These are phyloP conservation scores for Nothura maculosa DNA, from an alignment of 2,797 vertebrate species.

Conservation along the genomic window DNA sequence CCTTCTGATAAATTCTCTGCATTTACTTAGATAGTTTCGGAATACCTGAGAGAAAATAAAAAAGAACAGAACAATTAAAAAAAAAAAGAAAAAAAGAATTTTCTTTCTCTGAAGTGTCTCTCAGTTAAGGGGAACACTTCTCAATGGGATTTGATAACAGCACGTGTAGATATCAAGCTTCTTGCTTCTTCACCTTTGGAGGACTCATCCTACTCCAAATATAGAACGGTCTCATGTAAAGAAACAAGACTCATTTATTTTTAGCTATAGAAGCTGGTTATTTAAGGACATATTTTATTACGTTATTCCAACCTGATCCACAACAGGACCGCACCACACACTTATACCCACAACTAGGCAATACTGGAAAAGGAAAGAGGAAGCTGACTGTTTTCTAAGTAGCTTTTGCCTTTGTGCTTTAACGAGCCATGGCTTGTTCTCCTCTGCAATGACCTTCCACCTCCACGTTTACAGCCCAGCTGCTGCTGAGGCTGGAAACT, in stretches of 20 bases:
- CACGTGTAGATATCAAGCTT: fast-evolving
- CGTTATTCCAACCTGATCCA: neutral
- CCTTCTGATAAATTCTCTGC: neutral
- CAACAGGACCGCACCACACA: neutral
- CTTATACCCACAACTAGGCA: neutral
- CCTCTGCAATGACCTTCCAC: neutral
- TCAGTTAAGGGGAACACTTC: neutral
- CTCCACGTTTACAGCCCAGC: neutral
- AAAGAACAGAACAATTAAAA: neutral
- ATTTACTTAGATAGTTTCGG: neutral
- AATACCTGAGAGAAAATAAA: neutral
- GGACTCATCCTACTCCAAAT: neutral
- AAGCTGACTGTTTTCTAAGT: neutral
- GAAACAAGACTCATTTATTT: neutral
- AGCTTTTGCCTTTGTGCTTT: neutral
- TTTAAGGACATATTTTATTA: neutral
- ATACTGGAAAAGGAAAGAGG: neutral
- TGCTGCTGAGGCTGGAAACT: neutral
- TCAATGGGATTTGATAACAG: neutral
- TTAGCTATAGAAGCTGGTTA: neutral
- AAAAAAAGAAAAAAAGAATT: neutral
- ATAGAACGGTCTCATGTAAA: neutral
- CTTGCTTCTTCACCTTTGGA: neutral
- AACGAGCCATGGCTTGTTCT: neutral
- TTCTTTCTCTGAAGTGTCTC: neutral